phyloP scores from a whole-genome alignment of 2,113 vertebrate genomes.

The Polyodon spathula region DNA sequence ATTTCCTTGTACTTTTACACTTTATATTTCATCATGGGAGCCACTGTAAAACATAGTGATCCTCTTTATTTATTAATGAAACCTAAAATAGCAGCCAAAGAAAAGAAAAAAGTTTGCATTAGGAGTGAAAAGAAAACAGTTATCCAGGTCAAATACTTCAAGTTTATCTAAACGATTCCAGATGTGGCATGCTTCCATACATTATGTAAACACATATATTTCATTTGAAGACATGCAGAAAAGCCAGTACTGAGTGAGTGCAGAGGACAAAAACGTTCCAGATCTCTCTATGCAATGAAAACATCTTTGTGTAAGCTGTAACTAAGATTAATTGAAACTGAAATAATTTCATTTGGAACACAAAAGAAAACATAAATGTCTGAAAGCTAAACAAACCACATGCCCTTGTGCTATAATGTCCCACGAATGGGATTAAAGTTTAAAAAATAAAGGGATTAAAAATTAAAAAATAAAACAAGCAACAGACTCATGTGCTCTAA shows the following conservation, averaged over 20 bases:
- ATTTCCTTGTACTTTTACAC: neutral
- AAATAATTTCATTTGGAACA: conserved; percentile 1
- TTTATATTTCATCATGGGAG: no score
- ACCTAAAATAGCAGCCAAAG: no score
- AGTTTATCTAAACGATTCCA: neutral
- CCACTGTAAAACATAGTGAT: no score
- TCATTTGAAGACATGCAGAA: conserved; percentile 2
- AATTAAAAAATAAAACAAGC: conserved; percentile 12
- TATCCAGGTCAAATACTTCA: neutral
- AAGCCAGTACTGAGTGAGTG: neutral
- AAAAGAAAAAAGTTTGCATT: no score
- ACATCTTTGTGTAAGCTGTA: conserved; percentile 1
- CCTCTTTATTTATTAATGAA: no score
- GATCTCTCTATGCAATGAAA: neutral
- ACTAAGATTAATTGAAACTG: conserved; percentile 8
- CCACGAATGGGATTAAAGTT: neutral
- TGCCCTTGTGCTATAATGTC: neutral
- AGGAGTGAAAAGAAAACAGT: no score
- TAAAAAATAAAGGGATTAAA: conserved; percentile 9
- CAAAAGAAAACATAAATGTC: neutral
- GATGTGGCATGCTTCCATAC: neutral
- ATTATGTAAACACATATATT: neutral
- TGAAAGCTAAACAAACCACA: conserved; percentile 2
- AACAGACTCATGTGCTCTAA: neutral
- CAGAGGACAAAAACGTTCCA: neutral